A percentile compares a stretch with the other conserved stretches of the same genome.
Evolutionary conservation across 2,797 vertebrate genomes (phyloP).

Genomic region (Meda fulgida): DNA sequence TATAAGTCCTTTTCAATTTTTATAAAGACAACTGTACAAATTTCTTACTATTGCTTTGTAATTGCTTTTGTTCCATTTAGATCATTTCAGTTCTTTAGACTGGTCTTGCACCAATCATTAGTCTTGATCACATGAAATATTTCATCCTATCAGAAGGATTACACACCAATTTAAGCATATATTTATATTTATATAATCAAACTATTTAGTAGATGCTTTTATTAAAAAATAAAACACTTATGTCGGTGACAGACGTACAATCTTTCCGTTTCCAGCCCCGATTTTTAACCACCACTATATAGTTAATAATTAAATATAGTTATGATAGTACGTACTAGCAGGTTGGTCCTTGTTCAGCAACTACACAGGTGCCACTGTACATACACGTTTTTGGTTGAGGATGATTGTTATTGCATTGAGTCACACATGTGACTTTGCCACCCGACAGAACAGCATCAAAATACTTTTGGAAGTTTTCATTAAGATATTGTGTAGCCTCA

Average conservation of each 20-base stretch:
- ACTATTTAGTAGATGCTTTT: neutral
- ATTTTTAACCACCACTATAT: neutral
- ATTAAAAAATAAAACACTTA: neutral
- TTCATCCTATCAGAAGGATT: neutral
- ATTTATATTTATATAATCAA: neutral
- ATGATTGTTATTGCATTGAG: conserved; percentile 10
- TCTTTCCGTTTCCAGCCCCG: neutral
- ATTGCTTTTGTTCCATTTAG: neutral
- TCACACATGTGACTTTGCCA: conserved; percentile 40
- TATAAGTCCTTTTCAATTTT: neutral
- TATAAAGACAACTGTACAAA: neutral
- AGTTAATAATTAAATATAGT: neutral
- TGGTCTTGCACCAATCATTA: neutral
- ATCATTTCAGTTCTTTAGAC: neutral
- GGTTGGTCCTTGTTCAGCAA: conserved; percentile 38
- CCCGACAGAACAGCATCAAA: neutral
- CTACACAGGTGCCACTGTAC: conserved; percentile 49
- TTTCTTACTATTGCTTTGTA: neutral
- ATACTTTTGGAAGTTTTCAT: neutral
- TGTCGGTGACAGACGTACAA: neutral
- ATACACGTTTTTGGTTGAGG: neutral
- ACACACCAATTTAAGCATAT: too few relatives aligned
- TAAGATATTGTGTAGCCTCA: neutral
- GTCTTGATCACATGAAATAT: neutral
- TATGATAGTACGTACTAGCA: conserved; percentile 59